phyloP scores from a whole-genome alignment of 2,888 invertebrate genomes.

The Cryptus viduatorius region DNA sequence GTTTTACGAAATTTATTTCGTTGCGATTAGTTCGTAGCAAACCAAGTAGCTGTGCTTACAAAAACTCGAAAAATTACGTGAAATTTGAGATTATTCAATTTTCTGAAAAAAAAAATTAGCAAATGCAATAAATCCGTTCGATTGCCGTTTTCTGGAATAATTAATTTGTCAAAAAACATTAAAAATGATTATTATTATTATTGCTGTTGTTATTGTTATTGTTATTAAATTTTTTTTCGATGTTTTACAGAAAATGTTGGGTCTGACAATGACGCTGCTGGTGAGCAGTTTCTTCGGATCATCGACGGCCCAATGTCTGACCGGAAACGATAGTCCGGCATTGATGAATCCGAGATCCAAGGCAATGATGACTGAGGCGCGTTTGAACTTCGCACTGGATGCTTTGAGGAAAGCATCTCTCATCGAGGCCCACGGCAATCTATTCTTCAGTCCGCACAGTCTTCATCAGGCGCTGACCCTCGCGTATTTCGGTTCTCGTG shows the following conservation, averaged over 20 bases:
- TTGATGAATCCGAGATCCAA: slow-evolving; percentile 79
- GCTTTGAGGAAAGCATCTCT: slow-evolving; percentile 89
- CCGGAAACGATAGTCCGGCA: slow-evolving; percentile 83
- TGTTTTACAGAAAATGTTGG: slow-evolving; percentile 70
- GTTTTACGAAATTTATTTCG: too few relatives aligned
- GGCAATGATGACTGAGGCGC: slow-evolving; percentile 86
- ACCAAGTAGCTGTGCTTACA: too few relatives aligned
- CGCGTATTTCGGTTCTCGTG: slow-evolving; percentile 92
- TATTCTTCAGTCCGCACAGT: slow-evolving; percentile 96
- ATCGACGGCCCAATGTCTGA: slow-evolving; percentile 85
- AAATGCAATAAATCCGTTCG: too few relatives aligned
- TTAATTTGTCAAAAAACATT: too few relatives aligned
- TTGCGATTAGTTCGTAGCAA: too few relatives aligned
- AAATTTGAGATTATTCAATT: too few relatives aligned
- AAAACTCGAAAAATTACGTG: too few relatives aligned
- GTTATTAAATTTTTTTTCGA: slow-evolving; percentile 4
- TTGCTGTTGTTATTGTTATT: not conserved
- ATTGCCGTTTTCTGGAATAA: too few relatives aligned
- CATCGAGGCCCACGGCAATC: slow-evolving; percentile 89
- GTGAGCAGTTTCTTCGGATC: slow-evolving; percentile 58
- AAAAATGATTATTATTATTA: not conserved
- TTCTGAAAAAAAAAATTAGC: too few relatives aligned
- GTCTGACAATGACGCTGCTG: slow-evolving; percentile 68
- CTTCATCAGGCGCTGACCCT: slow-evolving; percentile 92
- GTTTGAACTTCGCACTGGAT: slow-evolving; percentile 90